Percentiles rank a stretch among this genome's conserved stretches.
Conservation (phyloP, 2,888 invertebrate species). For the Acanthosepion lycidas region DNA sequence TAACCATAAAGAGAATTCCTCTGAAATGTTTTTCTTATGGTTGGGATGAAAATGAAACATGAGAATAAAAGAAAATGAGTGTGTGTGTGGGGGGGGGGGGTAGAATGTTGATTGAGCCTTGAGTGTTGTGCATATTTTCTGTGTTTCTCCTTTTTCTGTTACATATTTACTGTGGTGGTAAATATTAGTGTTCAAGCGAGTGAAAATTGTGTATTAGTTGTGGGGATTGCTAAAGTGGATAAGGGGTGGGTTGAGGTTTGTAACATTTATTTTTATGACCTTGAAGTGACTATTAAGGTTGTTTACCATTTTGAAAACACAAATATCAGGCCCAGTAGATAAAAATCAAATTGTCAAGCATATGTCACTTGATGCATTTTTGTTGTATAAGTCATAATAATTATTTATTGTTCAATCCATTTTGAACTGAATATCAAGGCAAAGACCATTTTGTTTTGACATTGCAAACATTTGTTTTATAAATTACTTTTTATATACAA, state of each 20-base stretch:
- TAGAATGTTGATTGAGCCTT: too few relatives aligned
- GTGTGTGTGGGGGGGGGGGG: too few relatives aligned
- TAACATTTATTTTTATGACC: neutral
- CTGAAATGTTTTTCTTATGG: too few relatives aligned
- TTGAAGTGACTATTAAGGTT: conserved; percentile 3
- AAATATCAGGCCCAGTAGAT: neutral
- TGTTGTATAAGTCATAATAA: neutral
- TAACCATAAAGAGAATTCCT: too few relatives aligned
- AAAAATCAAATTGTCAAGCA: neutral
- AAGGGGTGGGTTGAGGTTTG: neutral
- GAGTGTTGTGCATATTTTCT: too few relatives aligned
- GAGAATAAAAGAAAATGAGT: too few relatives aligned
- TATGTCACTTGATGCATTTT: neutral
- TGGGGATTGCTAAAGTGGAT: neutral
- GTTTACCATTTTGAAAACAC: neutral
- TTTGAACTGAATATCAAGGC: too few relatives aligned
- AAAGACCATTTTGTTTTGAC: neutral
- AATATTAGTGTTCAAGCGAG: neutral
- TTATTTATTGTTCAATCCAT: neutral
- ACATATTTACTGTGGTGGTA: neutral
- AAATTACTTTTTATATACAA: neutral
- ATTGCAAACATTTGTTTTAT: neutral
- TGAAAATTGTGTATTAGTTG: neutral
- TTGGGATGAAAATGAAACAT: too few relatives aligned
- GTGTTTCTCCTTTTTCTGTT: neutral